Conservation (phyloP, 1,140 invertebrate species). For the Papilio glaucus region DNA sequence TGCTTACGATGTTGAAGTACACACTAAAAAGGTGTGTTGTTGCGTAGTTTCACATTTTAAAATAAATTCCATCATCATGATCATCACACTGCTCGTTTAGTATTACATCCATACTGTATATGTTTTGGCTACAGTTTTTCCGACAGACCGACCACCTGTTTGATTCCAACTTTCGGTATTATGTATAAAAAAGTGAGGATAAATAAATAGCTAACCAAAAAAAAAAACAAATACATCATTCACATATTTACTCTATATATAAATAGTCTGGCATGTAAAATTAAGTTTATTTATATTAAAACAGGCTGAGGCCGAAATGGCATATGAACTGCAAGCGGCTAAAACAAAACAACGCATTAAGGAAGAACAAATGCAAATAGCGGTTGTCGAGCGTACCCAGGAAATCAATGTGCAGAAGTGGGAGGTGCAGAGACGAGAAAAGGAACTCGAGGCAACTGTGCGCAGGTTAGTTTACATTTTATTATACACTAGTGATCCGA, state of each 20-base stretch:
- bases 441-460: constrained; percentile 95
- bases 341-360: constrained; percentile 98
- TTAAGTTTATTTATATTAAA: neutral
- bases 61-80: no score
- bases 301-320: constrained; percentile 96
- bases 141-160: no score
- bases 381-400: constrained; percentile 95
- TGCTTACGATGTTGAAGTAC: constrained; percentile 97
- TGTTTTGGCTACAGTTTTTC: no score
- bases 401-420: constrained; percentile 96
- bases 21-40: constrained; percentile 94
- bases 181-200: no score
- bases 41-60: no score
- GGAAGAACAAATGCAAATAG: constrained; percentile 98
- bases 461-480: constrained; percentile 78
- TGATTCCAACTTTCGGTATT: no score
- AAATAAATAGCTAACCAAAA: no score
- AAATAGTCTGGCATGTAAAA: no score
- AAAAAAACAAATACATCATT: neutral
- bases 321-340: constrained; percentile 96
- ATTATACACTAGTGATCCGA: no score
- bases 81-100: no score
- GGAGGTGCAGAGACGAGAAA: constrained; percentile 92
- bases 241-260: neutral
- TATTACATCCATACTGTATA: no score